phyloP scores from a whole-genome alignment of 2,113 vertebrate genomes.

The Apodemus speciosus region DNA sequence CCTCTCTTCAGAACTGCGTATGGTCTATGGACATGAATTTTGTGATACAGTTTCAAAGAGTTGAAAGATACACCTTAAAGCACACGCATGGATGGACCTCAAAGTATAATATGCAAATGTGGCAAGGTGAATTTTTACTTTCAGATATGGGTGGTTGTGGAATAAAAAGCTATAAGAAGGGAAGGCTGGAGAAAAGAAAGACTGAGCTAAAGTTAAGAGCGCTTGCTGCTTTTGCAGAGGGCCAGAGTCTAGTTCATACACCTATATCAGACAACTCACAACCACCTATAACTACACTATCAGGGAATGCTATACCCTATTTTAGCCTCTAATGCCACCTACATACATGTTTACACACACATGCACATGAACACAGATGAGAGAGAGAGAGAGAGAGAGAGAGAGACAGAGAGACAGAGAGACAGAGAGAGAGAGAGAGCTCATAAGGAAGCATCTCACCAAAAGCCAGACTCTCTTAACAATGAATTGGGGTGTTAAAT shows the following conservation, averaged over 20 bases:
- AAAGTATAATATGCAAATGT: not conserved
- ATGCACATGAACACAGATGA: not conserved
- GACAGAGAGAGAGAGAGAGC: no score
- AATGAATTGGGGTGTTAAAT: not conserved
- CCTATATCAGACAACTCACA: not conserved
- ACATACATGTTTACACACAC: not conserved
- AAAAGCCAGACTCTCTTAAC: not conserved
- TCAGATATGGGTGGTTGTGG: not conserved
- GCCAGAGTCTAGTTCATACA: not conserved
- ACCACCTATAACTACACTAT: not conserved
- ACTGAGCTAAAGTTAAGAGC: not conserved
- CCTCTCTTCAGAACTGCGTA: not conserved
- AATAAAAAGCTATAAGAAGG: not conserved
- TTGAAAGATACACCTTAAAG: not conserved
- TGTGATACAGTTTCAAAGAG: slow-evolving; percentile 7
- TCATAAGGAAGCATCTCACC: not conserved
- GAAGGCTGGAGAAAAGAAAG: no score
- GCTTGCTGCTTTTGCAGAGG: not conserved
- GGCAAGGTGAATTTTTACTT: not conserved
- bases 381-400: no score
- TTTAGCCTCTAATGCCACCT: not conserved
- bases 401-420: no score
- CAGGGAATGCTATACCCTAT: no score
- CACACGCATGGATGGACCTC: not conserved
- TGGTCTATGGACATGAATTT: not conserved